phyloP scores from a whole-genome alignment of 1,140 invertebrate genomes.

The Odontomachus brunneus region DNA sequence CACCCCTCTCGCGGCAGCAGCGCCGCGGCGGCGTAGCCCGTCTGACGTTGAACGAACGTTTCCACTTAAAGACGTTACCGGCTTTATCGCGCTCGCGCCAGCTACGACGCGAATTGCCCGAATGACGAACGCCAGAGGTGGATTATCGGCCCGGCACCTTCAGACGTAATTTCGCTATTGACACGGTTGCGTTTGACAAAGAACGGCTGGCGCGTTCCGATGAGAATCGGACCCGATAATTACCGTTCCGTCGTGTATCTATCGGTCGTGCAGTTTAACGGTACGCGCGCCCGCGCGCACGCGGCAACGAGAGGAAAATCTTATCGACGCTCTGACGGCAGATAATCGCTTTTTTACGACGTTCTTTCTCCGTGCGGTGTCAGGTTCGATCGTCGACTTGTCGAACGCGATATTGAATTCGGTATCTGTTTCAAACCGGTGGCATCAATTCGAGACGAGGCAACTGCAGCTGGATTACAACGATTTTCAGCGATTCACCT shows the following conservation, averaged over 20 bases:
- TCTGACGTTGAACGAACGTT: conserved; percentile 80
- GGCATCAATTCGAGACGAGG: conserved; percentile 29
- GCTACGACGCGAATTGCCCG: conserved; percentile 57
- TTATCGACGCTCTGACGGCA: conserved; percentile 35
- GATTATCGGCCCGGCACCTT: conserved; percentile 72
- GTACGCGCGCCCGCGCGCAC: no score
- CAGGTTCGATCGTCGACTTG: conserved; percentile 34
- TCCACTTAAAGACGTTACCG: conserved; percentile 77
- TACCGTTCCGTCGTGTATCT: conserved; percentile 46
- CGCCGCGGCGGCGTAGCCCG: conserved; percentile 57
- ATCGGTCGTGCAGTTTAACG: conserved; percentile 38
- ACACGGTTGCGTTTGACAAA: conserved; percentile 56
- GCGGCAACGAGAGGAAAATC: not conserved
- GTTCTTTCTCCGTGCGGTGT: conserved; percentile 12
- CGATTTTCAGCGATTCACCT: not conserved
- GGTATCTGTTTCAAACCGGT: conserved; percentile 21
- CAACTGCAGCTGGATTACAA: conserved; percentile 46
- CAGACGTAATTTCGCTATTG: conserved; percentile 66
- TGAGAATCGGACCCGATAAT: conserved; percentile 66
- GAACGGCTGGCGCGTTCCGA: conserved; percentile 47
- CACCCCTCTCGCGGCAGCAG: conserved; percentile 51
- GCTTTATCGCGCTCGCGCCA: conserved; percentile 70
- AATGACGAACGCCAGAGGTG: conserved; percentile 63
- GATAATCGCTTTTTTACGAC: conserved; percentile 43
- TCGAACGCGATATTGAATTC: conserved; percentile 45